Conservation (phyloP, 2,113 vertebrate species). For the Trochalopteron elliotii region DNA sequence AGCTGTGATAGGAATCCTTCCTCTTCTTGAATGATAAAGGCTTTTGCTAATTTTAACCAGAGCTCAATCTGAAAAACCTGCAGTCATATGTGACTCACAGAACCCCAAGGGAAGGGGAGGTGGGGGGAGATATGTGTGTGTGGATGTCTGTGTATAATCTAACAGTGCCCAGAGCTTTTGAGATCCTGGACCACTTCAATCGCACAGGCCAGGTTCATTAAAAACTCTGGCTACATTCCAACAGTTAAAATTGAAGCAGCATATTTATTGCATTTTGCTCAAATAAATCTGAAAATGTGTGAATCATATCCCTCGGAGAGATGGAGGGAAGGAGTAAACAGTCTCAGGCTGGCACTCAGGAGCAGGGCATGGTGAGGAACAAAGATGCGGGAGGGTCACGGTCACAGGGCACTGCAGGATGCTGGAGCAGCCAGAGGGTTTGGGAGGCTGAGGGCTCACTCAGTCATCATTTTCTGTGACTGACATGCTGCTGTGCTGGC, state of each 20-base stretch:
- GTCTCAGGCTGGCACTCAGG: constrained; percentile 55
- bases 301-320: constrained; percentile 95
- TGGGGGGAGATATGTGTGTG: constrained; percentile 33
- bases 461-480: neutral
- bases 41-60: constrained; percentile 78
- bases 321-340: constrained; percentile 75
- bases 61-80: constrained; percentile 71
- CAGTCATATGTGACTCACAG: constrained; percentile 69
- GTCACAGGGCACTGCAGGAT: neutral
- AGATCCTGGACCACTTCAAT: constrained; percentile 85
- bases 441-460: neutral
- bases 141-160: constrained; percentile 68
- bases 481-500: neutral
- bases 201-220: constrained; percentile 98
- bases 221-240: constrained; percentile 95
- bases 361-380: constrained; percentile 12
- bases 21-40: constrained; percentile 70
- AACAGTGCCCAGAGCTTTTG: constrained; percentile 79
- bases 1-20: constrained; percentile 66
- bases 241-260: constrained; percentile 96
- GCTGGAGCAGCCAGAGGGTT: neutral
- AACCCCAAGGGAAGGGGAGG: constrained; percentile 68
- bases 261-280: constrained; percentile 97
- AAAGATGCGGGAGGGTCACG: constrained; percentile 53
- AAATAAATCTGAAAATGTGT: constrained; percentile 98